Conservation (phyloP, 2,888 invertebrate species). For the Acronicta aceris region DNA sequence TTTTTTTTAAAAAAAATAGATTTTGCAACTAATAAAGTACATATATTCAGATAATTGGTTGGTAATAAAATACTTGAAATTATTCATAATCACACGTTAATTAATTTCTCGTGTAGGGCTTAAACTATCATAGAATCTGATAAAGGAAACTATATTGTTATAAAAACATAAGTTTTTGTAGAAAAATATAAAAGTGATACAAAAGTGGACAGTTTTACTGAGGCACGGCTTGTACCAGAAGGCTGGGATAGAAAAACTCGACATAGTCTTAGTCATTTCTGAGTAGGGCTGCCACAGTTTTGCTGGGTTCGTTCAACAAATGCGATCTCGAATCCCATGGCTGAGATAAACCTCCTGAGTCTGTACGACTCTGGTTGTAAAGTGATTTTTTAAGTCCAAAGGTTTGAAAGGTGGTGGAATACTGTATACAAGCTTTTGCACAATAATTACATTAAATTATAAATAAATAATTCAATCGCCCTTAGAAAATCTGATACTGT, state of each 20-base stretch:
- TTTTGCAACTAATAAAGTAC: background rate
- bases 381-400: too few species aligned
- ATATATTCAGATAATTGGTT: background rate
- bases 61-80: background rate
- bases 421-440: too few species aligned
- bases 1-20: too few species aligned
- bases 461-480: too few species aligned
- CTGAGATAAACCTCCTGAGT: too few species aligned
- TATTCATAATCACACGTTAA: background rate
- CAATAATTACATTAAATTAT: too few species aligned
- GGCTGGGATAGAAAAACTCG: constrained; percentile 15
- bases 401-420: too few species aligned
- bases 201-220: constrained; percentile 30
- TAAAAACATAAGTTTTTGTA: constrained; percentile 9
- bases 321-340: background rate
- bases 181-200: constrained; percentile 31
- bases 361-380: too few species aligned
- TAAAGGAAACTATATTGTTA: constrained; percentile 3
- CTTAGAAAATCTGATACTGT: background rate
- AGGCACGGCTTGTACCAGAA: constrained; percentile 21
- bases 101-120: background rate
- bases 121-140: too few species aligned
- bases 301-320: background rate
- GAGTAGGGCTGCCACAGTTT: constrained; percentile 21
- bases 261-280: constrained; percentile 24